phyloP scores from a whole-genome alignment of 2,888 invertebrate genomes.

The Eugnorisma glareosa region DNA sequence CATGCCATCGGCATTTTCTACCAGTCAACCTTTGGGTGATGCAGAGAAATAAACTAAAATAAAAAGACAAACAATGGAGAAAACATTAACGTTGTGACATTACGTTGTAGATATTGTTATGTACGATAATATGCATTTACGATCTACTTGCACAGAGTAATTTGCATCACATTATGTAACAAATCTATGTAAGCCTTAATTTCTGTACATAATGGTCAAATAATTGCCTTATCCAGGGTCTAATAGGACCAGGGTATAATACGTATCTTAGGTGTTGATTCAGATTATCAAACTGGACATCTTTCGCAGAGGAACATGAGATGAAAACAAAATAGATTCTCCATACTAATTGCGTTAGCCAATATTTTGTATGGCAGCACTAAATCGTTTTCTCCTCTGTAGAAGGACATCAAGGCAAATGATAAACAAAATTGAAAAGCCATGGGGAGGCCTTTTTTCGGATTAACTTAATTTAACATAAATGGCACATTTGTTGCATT shows the following conservation, averaged over 20 bases:
- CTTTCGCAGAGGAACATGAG: too few species aligned
- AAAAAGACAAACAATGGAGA: too few species aligned
- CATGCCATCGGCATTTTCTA: too few species aligned
- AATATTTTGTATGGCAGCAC: neutral
- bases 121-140: neutral
- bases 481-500: neutral
- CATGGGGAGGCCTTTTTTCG: neutral
- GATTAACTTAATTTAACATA: neutral
- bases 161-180: slow-evolving; percentile 22
- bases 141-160: neutral
- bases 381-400: neutral
- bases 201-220: neutral
- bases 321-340: neutral
- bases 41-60: too few species aligned
- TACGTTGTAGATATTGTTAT: neutral
- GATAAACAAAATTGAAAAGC: too few species aligned
- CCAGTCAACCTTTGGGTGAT: too few species aligned
- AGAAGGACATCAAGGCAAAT: neutral
- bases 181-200: neutral
- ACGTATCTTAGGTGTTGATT: too few species aligned
- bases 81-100: too few species aligned
- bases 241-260: too few species aligned
- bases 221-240: neutral
- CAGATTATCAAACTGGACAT: neutral
- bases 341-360: neutral